Conservation (phyloP, 1,140 invertebrate species). For the Drosophila subpulchrella region DNA sequence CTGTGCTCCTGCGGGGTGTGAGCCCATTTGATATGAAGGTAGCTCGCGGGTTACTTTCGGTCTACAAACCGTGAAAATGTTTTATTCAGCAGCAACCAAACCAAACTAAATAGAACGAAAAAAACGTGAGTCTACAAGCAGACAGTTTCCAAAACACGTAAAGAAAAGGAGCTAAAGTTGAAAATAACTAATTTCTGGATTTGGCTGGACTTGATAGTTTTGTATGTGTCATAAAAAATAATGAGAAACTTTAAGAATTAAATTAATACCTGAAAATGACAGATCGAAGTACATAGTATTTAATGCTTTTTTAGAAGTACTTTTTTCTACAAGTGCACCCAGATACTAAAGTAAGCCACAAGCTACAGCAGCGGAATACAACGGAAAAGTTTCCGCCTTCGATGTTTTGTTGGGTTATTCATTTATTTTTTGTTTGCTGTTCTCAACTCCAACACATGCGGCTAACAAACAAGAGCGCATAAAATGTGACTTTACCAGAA, state of each 20-base stretch:
- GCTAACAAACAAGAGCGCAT: conserved; percentile 40
- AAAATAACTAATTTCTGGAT: neutral
- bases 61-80: conserved; percentile 82
- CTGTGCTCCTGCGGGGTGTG: conserved; percentile 43
- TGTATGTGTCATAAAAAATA: too few relatives aligned
- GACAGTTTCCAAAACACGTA: conserved; percentile 23
- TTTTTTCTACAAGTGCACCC: conserved; percentile 13
- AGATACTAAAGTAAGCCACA: conserved; percentile 21
- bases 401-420: conserved; percentile 42
- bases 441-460: conserved; percentile 38
- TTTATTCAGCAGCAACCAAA: conserved; percentile 81
- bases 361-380: conserved; percentile 37
- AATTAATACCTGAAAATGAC: too few relatives aligned
- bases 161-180: conserved; percentile 1
- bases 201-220: too few relatives aligned
- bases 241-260: too few relatives aligned
- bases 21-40: conserved; percentile 76
- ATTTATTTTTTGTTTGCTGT: conserved; percentile 38
- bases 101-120: conserved; percentile 82
- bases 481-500: conserved; percentile 58
- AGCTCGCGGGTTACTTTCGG: conserved; percentile 72
- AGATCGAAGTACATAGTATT: too few relatives aligned
- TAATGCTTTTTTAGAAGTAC: neutral
- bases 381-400: conserved; percentile 60
- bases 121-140: conserved; percentile 66